Base-by-base conservation (phyloP, 2,888 invertebrate genomes). In the Frankliniella intonsa region DNA sequence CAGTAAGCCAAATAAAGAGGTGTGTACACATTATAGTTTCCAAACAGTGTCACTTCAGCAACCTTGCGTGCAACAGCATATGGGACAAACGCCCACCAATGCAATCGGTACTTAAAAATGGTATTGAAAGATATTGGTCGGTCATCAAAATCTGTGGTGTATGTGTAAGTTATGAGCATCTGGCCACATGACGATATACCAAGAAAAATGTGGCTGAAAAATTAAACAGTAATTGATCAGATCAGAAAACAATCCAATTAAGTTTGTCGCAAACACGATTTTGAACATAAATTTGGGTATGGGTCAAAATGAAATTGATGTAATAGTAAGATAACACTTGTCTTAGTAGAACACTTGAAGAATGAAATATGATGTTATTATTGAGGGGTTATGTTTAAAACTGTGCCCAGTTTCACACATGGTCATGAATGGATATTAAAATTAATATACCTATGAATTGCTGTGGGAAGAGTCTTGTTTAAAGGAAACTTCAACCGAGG, bases 171-270 rank as follows among this genome's bases (percentile, higher is more conserved):
- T 85, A 98, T 90, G 84, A 98, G 91, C 89, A 94, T 97, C 88
- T 96, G 95, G 19, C 97, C 97, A 88, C 97, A 97, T 85, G 95
- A 94, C n/a, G 96, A 96, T 87, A 97, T 94, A 11, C 98, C 98
- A 93, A 98, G 95, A 87, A 96, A 95, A 84, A 97, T 93, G 88
- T 97, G 97, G 84, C 96, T 96, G 85, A 27, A 89, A 88, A 81
- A 84, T 83, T 85, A 83, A 82, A 79, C 82, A 80, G 80, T 81
- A 55, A 51, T n/a, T 0, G 25, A 17, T 62, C 17, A 19, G 80
- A 27, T 17, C 25, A 0, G 17, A 12, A 55, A 69, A 8, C 17
- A 51, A n/a, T 50, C n/a, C 11, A 50, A 38, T 27, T n/a, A 62
- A 81, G 55, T 25, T 38, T 12, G 19, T 19, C 49, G 17, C 69